phyloP scores from a whole-genome alignment of 2,797 vertebrate genomes.

The Eulemur rubriventer region DNA sequence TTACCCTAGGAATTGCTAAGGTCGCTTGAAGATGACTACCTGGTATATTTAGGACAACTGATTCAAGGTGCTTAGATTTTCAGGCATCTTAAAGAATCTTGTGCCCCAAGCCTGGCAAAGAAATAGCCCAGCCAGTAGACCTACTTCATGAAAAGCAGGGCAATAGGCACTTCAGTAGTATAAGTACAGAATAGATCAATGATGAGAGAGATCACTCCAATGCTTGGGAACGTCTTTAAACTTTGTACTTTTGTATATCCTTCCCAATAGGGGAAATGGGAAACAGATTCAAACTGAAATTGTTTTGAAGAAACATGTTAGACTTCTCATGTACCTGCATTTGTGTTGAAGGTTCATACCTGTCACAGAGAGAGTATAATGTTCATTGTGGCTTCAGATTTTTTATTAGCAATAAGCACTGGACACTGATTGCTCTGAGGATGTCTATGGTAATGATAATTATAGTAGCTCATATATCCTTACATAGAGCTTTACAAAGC shows the following conservation, averaged over 20 bases:
- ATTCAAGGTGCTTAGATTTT: not conserved
- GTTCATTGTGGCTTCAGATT: not conserved
- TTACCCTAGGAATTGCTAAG: not conserved
- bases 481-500: constrained; percentile 54
- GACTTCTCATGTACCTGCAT: not conserved
- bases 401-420: constrained; percentile 1
- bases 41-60: not conserved
- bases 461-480: not conserved
- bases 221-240: not conserved
- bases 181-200: not conserved
- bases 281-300: not conserved
- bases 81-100: not conserved
- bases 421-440: constrained; percentile 4
- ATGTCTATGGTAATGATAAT: constrained; percentile 25
- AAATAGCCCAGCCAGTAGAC: not conserved
- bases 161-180: rapidly evolving
- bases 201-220: not conserved
- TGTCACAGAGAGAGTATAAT: not conserved
- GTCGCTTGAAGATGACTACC: not conserved
- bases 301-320: not conserved
- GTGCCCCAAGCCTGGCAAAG: not conserved
- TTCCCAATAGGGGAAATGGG: not conserved
- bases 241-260: not conserved
- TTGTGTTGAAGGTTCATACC: not conserved
- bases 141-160: not conserved